A percentile compares a stretch with the other conserved stretches of the same genome.
phyloP scores from a whole-genome alignment of 1,140 invertebrate genomes.

The Hycleus phaleratus region DNA sequence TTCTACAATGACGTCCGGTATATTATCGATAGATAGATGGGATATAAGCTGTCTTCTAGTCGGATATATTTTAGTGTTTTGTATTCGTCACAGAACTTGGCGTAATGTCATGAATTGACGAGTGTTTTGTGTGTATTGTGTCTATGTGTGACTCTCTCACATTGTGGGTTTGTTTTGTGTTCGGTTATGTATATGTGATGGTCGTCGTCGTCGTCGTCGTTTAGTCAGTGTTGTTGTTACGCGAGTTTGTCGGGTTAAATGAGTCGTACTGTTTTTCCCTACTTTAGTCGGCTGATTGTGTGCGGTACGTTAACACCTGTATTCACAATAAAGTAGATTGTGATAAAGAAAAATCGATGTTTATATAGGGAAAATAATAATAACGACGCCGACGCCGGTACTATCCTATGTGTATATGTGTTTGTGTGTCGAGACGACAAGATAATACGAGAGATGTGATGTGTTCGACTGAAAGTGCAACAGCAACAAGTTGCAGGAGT shows the following conservation, averaged over 20 bases:
- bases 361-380: too few species aligned
- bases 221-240: neutral
- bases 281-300: constrained; percentile 3
- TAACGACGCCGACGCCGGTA: too few species aligned
- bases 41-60: neutral
- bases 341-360: too few species aligned
- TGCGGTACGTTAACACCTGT: constrained; percentile 8
- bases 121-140: too few species aligned
- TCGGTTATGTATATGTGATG: neutral
- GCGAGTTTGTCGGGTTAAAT: neutral
- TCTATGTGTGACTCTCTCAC: too few species aligned
- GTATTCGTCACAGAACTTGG: constrained; percentile 21
- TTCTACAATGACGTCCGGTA: too few species aligned
- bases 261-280: constrained; percentile 3
- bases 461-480: constrained; percentile 4
- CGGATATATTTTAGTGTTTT: constrained; percentile 15
- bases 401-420: too few species aligned
- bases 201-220: too few species aligned
- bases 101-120: constrained; percentile 5
- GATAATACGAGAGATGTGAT: neutral
- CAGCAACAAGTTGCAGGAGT: constrained; percentile 9
- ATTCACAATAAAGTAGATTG: too few species aligned
- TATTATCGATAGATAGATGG: too few species aligned
- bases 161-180: constrained; percentile 5
- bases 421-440: neutral